Evolutionary conservation across 2,888 invertebrate species (phyloP).

Genomic region (Drosophila parthenogenetica): DNA sequence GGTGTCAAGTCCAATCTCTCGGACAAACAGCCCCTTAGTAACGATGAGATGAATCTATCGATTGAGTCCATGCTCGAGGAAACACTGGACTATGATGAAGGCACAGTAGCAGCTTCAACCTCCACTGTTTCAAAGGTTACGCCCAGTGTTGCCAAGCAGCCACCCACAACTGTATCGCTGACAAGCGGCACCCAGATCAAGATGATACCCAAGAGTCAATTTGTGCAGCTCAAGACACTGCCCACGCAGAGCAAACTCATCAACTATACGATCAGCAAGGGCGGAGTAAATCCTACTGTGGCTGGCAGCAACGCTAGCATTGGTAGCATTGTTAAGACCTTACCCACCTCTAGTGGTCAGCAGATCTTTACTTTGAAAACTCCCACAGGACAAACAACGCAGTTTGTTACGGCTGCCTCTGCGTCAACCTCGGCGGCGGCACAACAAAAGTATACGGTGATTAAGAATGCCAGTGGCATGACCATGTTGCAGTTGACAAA

Average conservation of each 20-base stretch:
- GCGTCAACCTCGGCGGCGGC: conserved; percentile 40
- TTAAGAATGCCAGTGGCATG: conserved; percentile 75
- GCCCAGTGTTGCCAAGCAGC: conserved; percentile 32
- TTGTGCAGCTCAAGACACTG: conserved; percentile 83
- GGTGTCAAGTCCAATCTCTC: conserved; percentile 11
- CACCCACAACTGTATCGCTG: conserved; percentile 53
- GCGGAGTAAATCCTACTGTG: conserved; percentile 42
- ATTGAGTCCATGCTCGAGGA: conserved; percentile 84
- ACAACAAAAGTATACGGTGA: conserved; percentile 83
- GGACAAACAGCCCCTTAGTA: conserved; percentile 58
- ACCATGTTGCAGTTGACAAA: conserved; percentile 76
- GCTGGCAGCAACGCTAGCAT: conserved; percentile 55
- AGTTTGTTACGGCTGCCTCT: conserved; percentile 72
- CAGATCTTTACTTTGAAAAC: conserved; percentile 83
- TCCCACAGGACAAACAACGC: conserved; percentile 75
- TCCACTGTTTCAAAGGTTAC: conserved; percentile 14
- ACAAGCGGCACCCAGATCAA: conserved; percentile 82
- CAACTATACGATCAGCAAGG: conserved; percentile 81
- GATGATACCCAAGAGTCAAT: conserved; percentile 84
- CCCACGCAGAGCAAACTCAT: conserved; percentile 81
- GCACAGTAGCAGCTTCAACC: neutral
- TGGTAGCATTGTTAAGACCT: conserved; percentile 79
- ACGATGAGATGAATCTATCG: conserved; percentile 84
- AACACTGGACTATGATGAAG: conserved; percentile 70
- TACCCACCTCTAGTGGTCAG: conserved; percentile 64